Base-by-base conservation (phyloP, 2,797 vertebrate species). In the Lepilemur ruficaudatus region DNA sequence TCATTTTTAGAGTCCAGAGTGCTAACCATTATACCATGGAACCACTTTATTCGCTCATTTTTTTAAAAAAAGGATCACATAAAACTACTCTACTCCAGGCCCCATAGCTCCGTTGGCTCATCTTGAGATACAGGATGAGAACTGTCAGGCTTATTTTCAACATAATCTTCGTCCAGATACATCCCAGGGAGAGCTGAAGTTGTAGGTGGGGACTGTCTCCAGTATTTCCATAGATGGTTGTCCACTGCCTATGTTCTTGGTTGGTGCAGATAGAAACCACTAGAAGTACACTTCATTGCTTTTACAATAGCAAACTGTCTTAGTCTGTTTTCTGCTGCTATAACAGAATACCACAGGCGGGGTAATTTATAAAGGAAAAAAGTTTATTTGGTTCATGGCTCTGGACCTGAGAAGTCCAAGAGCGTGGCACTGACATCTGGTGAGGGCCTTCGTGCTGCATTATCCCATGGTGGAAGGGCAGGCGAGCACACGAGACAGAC, bases 281-380 rank as follows among this genome's bases (percentile, higher is more conserved):
- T 50, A 35, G 22, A 52, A 15, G 63, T 11, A 7, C 2, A 5
- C 20, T 0, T 28, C 0, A 1, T 76, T 43, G 3, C 50, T 83
- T 90, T 63, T 9, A 35, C 7, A 10, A 14, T 17, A 46, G 25
- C 4, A 8, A 35, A 13, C 65, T 38, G 2, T 13, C n/a, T 4
- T 38, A 79, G 52, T 57, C 76, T 52, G 25, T 79, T 79, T 79
- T 10, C 76, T 79, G 76, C 46, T 50, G 46, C 46, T 50, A 10
- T 25, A 79, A 55, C 50, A 79, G 48, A 78, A 55, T 79, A 55
- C 50, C n/a, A 18, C 13, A 79, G 76, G 52, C 23, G 55, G 22
- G 50, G 22, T 38, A 52, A 35, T 78, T 78, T 78, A 78, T 78
- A 78, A 78, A 78, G 48, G n/a, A 78, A 35, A 50, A 50, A 52